These are phyloP conservation scores for Phenganax subtilis DNA, from an alignment of 92 coral and sea anemone genomes.

Conservation along the genomic window DNA sequence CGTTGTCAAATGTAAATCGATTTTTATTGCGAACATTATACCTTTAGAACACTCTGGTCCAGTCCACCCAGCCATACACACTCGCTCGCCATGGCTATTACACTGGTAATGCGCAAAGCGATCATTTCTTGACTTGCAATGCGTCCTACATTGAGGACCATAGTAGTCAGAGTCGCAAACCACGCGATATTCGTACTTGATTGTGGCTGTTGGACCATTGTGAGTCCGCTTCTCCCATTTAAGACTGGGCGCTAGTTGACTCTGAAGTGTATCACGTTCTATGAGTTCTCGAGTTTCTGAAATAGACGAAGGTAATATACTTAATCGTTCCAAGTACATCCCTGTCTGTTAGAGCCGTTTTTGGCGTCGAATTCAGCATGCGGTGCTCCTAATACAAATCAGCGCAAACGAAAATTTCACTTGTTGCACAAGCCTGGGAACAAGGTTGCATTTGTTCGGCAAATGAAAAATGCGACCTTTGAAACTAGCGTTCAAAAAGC, in stretches of 20 bases:
- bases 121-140: conserved; percentile 75
- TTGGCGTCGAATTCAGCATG: too few relatives aligned
- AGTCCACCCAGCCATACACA: conserved; percentile 84
- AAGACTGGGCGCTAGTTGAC: conserved; percentile 49
- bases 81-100: conserved; percentile 53
- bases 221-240: conserved; percentile 68
- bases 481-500: too few relatives aligned
- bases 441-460: too few relatives aligned
- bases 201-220: conserved; percentile 60
- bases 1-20: background rate
- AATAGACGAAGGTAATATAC: background rate
- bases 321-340: background rate
- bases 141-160: conserved; percentile 54
- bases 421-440: too few relatives aligned
- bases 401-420: too few relatives aligned
- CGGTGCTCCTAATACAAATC: too few relatives aligned
- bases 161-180: conserved; percentile 62
- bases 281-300: conserved; percentile 18
- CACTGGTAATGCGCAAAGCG: conserved; percentile 65
- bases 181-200: conserved; percentile 68
- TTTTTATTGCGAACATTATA: background rate
- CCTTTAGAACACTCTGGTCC: conserved; percentile 35
- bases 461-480: too few relatives aligned
- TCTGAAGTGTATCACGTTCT: conserved; percentile 29
- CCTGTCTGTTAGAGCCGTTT: too few relatives aligned